Evolutionary conservation across 2,888 invertebrate species (phyloP).

Genomic region (Mimachlamys varia): DNA sequence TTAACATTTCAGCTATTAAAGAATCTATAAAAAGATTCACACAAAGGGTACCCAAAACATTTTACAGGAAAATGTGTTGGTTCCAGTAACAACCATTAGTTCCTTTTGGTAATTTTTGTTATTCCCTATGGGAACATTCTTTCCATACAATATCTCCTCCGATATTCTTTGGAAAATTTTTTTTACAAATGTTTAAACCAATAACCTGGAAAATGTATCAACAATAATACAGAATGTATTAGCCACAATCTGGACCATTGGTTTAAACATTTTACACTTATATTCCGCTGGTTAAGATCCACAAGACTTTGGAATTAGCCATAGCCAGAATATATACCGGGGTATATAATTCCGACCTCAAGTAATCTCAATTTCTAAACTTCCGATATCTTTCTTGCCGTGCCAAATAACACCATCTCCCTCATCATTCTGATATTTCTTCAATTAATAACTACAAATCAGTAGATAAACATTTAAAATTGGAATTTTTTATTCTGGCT

Average conservation of each 20-base stretch:
- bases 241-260: not conserved
- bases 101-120: not conserved
- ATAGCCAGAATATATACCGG: too few species aligned
- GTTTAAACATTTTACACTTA: not conserved
- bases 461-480: conserved; percentile 8
- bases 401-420: not conserved
- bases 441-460: conserved; percentile 15
- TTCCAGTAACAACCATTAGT: not conserved
- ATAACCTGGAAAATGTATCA: not conserved
- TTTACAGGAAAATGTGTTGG: conserved; percentile 2
- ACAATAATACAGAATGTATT: not conserved
- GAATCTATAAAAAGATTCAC: not conserved
- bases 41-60: not conserved
- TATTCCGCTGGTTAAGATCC: not conserved
- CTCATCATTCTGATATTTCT: not conserved
- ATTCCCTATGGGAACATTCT: too few species aligned
- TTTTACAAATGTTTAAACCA: not conserved
- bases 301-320: not conserved
- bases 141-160: not conserved
- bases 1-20: not conserved
- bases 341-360: too few species aligned
- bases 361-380: not conserved
- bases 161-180: not conserved
- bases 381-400: not conserved
- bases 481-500: conserved; percentile 55